Base-by-base conservation (phyloP, 2,888 invertebrate genomes). In the Hemaris fuciformis region DNA sequence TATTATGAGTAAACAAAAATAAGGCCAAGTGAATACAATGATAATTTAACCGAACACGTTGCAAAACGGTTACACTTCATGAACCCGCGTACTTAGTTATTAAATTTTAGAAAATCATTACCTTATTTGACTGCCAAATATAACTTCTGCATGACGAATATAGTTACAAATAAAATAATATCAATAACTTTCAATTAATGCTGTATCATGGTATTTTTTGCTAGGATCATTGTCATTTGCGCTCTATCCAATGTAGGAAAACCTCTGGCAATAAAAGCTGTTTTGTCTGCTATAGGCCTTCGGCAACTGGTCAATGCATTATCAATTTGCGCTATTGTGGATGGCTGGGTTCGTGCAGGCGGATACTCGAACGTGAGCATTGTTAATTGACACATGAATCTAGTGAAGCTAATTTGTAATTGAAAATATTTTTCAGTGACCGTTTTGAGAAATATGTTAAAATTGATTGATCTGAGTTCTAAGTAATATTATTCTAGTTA, bases 61-160 rank as follows among this genome's bases (percentile, higher is more conserved):
- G 78, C 75, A 76, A 80, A 81, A 83, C 72, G 74, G 80, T 81
- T 75, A 80, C 82, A 83, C 76, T 79, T 71, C 71, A 77, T 31
- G 75, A 74, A 73, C 71, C 70, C 74, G 34, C 22, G 38, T 57
- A 27, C 15, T 45, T 43, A 18, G 22, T 6, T 20, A 27, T 27
- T 43, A 43, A 15, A 58, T 15, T 46, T 34, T 34, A 59, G 22
- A 34, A 59, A 45, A 8, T 45, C 45, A 23, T 23, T 48, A 23
- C 15, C 20, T 31, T n/a, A 22, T 45, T 34, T 13, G 8, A 20
- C 42, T 8, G 27, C 4, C 15, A 27, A 43, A 25, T 15, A 58
- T 13, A 43, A 18, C 20, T 27, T 27, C 23, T 43, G 27, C 22
- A 3, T n/a, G 10, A 43, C 10, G 3, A 25, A 42, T 43, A 27